A percentile compares a stretch with the other conserved stretches of the same genome.
These are phyloP conservation scores for Penaeus vannamei DNA, from an alignment of 1,140 invertebrate genomes.

Conservation along the genomic window DNA sequence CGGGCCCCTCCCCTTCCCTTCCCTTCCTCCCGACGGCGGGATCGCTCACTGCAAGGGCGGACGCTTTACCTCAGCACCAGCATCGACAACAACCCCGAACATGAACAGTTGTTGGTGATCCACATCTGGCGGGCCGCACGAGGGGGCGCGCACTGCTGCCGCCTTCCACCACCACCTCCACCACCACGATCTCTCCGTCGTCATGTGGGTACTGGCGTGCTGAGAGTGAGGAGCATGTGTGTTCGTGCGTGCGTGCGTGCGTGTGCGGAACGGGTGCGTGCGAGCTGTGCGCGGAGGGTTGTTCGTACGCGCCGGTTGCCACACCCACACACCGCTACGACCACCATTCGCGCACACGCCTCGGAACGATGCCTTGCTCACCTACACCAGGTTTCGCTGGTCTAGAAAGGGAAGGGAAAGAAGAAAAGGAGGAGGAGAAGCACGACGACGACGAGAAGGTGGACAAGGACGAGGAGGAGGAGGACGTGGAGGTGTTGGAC, in stretches of 20 bases:
- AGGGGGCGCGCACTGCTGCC: background rate
- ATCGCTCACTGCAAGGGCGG: no score
- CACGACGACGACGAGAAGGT: background rate
- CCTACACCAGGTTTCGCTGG: background rate
- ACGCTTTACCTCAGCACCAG: constrained; percentile 43
- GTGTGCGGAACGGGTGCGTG: constrained; percentile 6
- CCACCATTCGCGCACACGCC: background rate
- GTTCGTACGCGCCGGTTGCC: background rate
- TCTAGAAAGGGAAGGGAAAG: background rate
- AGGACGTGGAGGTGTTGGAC: no score
- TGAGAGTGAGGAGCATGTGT: background rate
- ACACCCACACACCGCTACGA: constrained; percentile 38
- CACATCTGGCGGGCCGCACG: constrained; percentile 28
- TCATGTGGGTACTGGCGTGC: constrained; percentile 4
- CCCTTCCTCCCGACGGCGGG: no score
- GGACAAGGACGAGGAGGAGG: background rate
- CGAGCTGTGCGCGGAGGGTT: constrained; percentile 23
- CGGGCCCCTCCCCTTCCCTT: no score
- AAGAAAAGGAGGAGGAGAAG: constrained; percentile 1
- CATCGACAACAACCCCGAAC: constrained; percentile 40
- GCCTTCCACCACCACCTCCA: background rate
- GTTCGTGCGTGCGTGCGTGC: constrained; percentile 21
- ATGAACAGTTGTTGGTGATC: constrained; percentile 48
- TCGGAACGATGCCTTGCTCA: background rate
- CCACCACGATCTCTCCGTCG: background rate